phyloP scores from a whole-genome alignment of 1,140 invertebrate genomes.

The Brachionus rotundiformis region DNA sequence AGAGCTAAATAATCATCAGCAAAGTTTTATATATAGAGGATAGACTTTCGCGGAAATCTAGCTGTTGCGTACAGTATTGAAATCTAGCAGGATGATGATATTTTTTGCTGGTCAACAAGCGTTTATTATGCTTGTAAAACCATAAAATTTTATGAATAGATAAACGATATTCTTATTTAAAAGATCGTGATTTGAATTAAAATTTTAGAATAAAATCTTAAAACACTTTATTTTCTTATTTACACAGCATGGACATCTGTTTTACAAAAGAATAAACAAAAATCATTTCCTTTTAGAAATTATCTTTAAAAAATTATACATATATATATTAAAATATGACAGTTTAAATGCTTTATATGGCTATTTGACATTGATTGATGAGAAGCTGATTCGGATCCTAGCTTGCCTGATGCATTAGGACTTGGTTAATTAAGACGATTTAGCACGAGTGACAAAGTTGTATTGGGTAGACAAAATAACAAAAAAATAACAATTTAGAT shows the following conservation, averaged over 20 bases:
- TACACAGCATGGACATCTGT: not conserved
- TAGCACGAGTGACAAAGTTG: not conserved
- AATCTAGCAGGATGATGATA: no score
- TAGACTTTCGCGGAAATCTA: not conserved
- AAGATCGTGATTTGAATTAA: not conserved
- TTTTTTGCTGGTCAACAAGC: no score
- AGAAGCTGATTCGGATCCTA: not conserved
- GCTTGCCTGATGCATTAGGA: not conserved
- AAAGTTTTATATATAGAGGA: not conserved
- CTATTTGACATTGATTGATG: not conserved
- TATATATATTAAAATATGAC: not conserved
- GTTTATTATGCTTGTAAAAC: not conserved
- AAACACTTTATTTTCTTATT: not conserved
- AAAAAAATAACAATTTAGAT: not conserved
- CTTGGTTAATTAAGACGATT: not conserved
- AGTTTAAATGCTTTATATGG: not conserved
- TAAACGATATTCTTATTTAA: not conserved
- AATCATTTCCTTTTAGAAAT: not conserved
- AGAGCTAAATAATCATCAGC: not conserved
- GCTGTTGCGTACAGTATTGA: no score
- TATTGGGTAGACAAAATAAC: not conserved
- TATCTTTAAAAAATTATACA: not conserved
- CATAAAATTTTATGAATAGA: slow-evolving; percentile 11
- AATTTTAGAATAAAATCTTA: not conserved
- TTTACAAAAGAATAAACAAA: not conserved